phyloP scores from a whole-genome alignment of 2,797 vertebrate species.

The Tokudaia muenninki region DNA sequence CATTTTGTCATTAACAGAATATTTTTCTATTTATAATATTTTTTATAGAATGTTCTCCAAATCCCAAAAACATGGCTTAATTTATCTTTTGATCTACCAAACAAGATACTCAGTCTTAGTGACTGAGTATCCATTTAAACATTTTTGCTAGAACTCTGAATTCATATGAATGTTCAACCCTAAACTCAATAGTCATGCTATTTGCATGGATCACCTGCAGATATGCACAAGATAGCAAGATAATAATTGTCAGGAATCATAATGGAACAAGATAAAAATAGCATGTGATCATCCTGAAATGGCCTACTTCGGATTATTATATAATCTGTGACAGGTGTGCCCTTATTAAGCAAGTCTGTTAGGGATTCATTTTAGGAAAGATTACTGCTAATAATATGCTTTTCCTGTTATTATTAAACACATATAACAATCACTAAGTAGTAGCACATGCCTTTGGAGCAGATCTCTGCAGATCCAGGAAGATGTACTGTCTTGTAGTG shows the following conservation, averaged over 20 bases:
- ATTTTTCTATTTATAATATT: not conserved
- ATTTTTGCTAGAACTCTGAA: not conserved
- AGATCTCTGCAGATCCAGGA: too few species aligned
- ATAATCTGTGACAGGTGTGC: too few species aligned
- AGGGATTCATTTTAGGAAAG: too few species aligned
- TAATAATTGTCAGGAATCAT: not conserved
- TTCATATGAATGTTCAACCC: not conserved
- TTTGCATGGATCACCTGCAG: not conserved
- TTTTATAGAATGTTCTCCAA: not conserved
- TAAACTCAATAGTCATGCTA: not conserved
- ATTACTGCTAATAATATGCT: too few species aligned
- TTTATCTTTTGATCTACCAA: not conserved
- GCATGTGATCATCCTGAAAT: too few species aligned
- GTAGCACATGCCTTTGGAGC: too few species aligned
- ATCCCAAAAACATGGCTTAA: rapidly evolving
- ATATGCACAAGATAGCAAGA: not conserved
- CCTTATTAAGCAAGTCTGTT: too few species aligned
- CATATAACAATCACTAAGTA: too few species aligned
- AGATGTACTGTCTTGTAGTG: too few species aligned
- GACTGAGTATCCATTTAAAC: not conserved
- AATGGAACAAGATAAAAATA: too few species aligned
- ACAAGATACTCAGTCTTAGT: not conserved
- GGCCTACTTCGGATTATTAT: too few species aligned
- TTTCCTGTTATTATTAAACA: too few species aligned
- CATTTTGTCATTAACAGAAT: not conserved